Evolutionary conservation across 2,113 vertebrate species (phyloP).

Genomic region (Poeciliopsis prolifica): DNA sequence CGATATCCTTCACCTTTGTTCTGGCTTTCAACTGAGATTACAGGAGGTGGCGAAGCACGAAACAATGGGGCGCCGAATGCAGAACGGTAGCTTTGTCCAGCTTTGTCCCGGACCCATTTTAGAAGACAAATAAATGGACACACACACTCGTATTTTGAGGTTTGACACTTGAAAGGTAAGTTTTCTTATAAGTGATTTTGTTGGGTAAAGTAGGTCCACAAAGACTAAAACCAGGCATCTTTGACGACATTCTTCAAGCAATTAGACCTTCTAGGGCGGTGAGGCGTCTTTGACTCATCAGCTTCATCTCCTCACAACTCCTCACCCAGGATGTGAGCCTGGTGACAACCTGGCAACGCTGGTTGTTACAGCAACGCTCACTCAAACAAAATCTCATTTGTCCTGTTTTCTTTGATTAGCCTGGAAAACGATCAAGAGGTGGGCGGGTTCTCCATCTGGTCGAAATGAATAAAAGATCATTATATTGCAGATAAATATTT

Average conservation of each 20-base stretch:
- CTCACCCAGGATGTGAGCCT: conserved; percentile 2
- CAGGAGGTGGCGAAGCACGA: conserved; percentile 12
- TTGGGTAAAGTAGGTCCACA: conserved; percentile 43
- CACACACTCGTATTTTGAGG: conserved; percentile 18
- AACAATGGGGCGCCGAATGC: conserved; percentile 32
- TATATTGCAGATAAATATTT: not conserved
- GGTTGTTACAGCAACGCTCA: conserved; percentile 8
- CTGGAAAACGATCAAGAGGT: not conserved
- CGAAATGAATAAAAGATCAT: not conserved
- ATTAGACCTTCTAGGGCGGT: conserved; percentile 35
- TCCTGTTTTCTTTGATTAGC: conserved; percentile 3
- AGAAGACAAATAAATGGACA: conserved; percentile 14
- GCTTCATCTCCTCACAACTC: conserved; percentile 30
- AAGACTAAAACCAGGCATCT: conserved; percentile 50
- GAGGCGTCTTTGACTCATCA: conserved; percentile 40
- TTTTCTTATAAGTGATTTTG: not conserved
- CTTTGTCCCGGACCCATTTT: conserved; percentile 29
- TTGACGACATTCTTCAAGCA: conserved; percentile 54
- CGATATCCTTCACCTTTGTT: conserved; percentile 62
- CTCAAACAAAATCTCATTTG: conserved; percentile 15
- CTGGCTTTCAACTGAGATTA: conserved; percentile 49
- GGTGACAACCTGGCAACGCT: conserved; percentile 36
- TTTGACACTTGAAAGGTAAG: conserved; percentile 32
- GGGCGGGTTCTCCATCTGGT: not conserved
- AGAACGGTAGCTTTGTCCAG: conserved; percentile 1